Evolutionary conservation across 2,888 invertebrate genomes (phyloP).

Genomic region (Plebejus argus): DNA sequence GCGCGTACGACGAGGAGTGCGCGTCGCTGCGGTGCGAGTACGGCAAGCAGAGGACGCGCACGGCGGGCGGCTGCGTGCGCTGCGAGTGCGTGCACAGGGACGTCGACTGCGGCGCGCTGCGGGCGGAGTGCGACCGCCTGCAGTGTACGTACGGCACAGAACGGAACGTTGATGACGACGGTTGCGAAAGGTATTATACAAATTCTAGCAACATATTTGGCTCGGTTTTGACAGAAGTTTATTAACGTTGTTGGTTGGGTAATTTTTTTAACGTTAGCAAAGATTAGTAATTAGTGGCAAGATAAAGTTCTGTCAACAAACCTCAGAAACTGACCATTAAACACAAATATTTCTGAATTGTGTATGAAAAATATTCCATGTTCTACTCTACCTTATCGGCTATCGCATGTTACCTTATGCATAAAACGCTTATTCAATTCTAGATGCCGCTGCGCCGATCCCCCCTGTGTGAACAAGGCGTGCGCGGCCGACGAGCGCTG

Average conservation of each 20-base stretch:
- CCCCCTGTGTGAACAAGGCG: conserved; percentile 84
- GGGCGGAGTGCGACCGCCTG: conserved; percentile 83
- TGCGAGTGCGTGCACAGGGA: conserved; percentile 73
- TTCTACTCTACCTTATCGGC: not conserved
- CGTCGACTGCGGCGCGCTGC: conserved; percentile 79
- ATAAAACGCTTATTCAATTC: not conserved
- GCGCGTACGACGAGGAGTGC: conserved; percentile 82
- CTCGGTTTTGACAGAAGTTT: not conserved
- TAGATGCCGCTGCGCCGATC: conserved; percentile 68
- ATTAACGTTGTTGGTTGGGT: too few relatives aligned
- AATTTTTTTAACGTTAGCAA: too few relatives aligned
- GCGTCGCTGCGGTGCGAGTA: conserved; percentile 84
- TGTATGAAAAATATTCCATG: not conserved
- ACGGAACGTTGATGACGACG: conserved; percentile 51
- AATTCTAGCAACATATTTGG: not conserved
- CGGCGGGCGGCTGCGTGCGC: conserved; percentile 81
- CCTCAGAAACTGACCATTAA: too few relatives aligned
- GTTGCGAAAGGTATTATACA: conserved; percentile 56
- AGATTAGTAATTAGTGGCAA: too few relatives aligned
- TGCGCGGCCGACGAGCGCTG: conserved; percentile 86
- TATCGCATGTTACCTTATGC: not conserved
- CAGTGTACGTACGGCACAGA: conserved; percentile 88
- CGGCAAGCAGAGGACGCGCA: conserved; percentile 82
- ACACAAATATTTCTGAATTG: too few relatives aligned
- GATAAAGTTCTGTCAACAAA: too few relatives aligned